These are phyloP conservation scores for Phalloptychus januarius DNA, from an alignment of 2,797 vertebrate species.

Conservation along the genomic window DNA sequence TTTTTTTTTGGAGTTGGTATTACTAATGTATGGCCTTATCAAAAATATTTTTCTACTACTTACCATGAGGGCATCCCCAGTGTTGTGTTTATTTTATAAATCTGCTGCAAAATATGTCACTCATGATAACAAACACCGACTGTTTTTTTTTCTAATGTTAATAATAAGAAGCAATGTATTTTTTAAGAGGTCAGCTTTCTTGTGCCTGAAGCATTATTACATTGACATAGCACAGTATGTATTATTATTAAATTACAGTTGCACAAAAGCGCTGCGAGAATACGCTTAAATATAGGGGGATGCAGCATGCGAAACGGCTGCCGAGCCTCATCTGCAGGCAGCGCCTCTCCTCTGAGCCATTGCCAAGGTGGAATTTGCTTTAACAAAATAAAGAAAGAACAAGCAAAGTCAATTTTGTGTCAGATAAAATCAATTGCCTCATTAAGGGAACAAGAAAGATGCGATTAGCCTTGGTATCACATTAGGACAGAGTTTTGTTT, in stretches of 20 bases:
- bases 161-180: slow-evolving; percentile 12
- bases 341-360: not conserved
- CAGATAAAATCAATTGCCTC: slow-evolving; percentile 64
- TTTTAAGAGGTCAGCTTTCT: slow-evolving; percentile 7
- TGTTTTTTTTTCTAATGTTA: no score
- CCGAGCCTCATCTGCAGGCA: slow-evolving; percentile 38
- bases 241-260: slow-evolving; percentile 58
- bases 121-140: not conserved
- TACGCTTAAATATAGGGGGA: slow-evolving; percentile 20
- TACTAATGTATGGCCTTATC: slow-evolving; percentile 29
- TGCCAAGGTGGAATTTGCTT: slow-evolving; percentile 22
- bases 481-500: slow-evolving; percentile 15
- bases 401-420: slow-evolving; percentile 51
- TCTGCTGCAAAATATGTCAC: not conserved
- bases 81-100: not conserved
- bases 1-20: slow-evolving; percentile 29
- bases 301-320: slow-evolving; percentile 38
- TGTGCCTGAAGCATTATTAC: slow-evolving; percentile 30
- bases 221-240: slow-evolving; percentile 27
- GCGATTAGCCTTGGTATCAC: slow-evolving; percentile 27
- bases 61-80: not conserved
- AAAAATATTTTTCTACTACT: not conserved
- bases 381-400: slow-evolving; percentile 58
- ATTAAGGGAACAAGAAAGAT: slow-evolving; percentile 47
- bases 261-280: not conserved